Evolutionary conservation across 2,888 invertebrate species (phyloP), one percentile per base, ranked within the genome.

Genomic region (Eupithecia insigniata): DNA sequence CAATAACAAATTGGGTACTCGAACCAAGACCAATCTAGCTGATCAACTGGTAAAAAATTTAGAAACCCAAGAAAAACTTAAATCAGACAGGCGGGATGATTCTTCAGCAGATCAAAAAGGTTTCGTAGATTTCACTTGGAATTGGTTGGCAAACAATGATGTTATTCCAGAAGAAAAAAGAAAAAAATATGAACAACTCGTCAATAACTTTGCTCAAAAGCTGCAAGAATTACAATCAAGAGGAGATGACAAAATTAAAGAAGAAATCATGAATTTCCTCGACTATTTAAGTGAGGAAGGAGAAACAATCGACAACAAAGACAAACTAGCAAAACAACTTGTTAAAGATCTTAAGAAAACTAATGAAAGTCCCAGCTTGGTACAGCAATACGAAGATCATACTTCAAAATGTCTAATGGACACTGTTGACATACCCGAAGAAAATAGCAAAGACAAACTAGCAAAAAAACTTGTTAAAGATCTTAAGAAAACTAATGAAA

Each of bases 11-110:
- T 16, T 81, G 18, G 72, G 76, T 66, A 36, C 71, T 22, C 71
- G 69, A 72, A 72, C 66, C 0, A 79, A 76, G 67, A 30, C 55
- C 3, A 69, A 77, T 36, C 46, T 82, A 46, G 62, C 75, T 28
- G 66, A 78, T 12, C 51, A 72, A 6, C 43, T 79, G 14, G 10
- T 65, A 8, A 26, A 71, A 5, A 66, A 65, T 43, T 66, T 72
- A 28, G 18, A 18, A 46, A 34, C 28, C 16, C 39, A 39, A 55
- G 66, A 6, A 12, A 55, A 64, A 67, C 39, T 61, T 30, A 22
- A 66, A 69, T 26, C 66, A 39, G 14, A 26, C 12, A 64, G 5
- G 16, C 22, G n/a, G 18, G 2, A 18, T 36, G 7, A 18, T n/a
- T 12, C 34, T 30, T 12, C 10, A 32, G 22, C n/a, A 32, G 22